Conservation (phyloP, 2,113 vertebrate genomes). For the Amblyornis subalaris region DNA sequence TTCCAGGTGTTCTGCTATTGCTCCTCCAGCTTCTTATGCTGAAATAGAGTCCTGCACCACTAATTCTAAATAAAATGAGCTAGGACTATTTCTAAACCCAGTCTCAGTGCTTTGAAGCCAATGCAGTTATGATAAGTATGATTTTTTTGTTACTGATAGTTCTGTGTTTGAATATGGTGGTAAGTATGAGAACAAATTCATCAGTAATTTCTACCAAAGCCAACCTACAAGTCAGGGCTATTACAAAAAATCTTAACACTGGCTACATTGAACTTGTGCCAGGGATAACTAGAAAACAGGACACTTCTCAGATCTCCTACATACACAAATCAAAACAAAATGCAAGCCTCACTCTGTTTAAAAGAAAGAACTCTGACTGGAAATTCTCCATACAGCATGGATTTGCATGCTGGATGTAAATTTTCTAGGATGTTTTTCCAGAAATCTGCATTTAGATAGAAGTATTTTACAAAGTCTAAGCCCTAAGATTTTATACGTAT, state of each 20-base stretch:
- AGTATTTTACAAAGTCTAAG: conserved; percentile 47
- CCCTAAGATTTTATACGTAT: conserved; percentile 41
- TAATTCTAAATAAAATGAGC: not conserved
- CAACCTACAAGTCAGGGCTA: not conserved
- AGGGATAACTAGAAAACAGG: not conserved
- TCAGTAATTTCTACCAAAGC: not conserved
- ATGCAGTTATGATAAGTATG: not conserved
- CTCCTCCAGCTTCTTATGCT: not conserved
- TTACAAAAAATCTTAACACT: not conserved
- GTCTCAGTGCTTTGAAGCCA: not conserved
- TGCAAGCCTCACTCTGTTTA: not conserved
- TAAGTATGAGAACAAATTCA: not conserved
- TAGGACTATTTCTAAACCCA: not conserved
- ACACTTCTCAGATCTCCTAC: not conserved
- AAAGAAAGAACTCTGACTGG: not conserved
- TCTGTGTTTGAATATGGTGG: not conserved
- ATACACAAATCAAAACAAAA: not conserved
- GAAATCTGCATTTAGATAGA: conserved; percentile 74
- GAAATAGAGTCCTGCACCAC: not conserved
- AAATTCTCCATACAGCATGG: not conserved
- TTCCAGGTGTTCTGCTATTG: not conserved
- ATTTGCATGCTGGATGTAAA: conserved; percentile 38
- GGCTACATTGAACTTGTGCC: not conserved
- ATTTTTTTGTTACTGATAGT: not conserved
- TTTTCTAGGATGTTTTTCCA: conserved; percentile 51